phyloP scores from a whole-genome alignment of 1,140 invertebrate genomes.

The Melipona quadrifasciata region DNA sequence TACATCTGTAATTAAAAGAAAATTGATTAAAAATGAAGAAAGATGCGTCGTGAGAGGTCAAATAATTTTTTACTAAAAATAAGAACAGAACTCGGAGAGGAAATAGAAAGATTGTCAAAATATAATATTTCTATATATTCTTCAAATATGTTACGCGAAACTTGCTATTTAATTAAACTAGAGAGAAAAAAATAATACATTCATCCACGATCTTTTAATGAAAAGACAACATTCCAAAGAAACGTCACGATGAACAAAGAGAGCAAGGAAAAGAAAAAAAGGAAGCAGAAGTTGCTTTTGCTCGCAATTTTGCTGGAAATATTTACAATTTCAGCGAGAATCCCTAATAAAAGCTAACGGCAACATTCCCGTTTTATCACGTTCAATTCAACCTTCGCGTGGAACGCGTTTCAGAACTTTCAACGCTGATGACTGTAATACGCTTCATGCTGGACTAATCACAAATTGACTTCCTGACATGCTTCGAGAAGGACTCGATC shows the following conservation, averaged over 20 bases:
- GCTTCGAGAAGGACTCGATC: conserved; percentile 43
- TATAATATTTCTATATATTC: no score
- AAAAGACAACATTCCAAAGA: background rate
- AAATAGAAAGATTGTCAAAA: no score
- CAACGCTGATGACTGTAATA: conserved; percentile 44
- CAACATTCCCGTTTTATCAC: conserved; percentile 3
- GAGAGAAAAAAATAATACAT: background rate
- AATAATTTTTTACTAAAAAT: no score
- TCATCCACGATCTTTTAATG: no score
- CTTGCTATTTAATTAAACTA: no score
- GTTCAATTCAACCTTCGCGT: conserved; percentile 22
- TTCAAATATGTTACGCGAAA: no score
- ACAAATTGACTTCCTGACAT: conserved; percentile 49
- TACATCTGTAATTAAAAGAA: no score
- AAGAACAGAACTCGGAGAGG: no score
- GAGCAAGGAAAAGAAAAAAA: background rate
- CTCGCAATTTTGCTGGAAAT: background rate
- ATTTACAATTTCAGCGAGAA: background rate
- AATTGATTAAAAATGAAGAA: no score
- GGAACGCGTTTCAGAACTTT: conserved; percentile 41
- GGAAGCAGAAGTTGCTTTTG: background rate
- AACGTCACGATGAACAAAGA: background rate
- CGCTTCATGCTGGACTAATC: conserved; percentile 41
- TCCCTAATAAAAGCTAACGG: background rate
- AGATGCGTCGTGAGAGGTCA: no score